phyloP scores from a whole-genome alignment of 2,888 invertebrate species.

The Phanerotoma sp. region DNA sequence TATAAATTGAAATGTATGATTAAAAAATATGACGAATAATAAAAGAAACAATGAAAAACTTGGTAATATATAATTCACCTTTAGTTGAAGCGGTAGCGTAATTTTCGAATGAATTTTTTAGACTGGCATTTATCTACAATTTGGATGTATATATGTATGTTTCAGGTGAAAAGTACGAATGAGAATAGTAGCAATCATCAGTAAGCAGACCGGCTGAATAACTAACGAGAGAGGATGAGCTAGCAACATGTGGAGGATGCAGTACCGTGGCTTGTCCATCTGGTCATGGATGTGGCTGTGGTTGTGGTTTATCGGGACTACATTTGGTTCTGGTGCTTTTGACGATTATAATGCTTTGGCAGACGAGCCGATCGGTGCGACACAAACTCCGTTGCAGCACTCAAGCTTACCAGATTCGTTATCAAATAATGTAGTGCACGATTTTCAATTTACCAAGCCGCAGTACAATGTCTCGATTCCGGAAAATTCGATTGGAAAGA shows the following conservation, averaged over 20 bases:
- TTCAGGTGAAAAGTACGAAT: constrained; percentile 33
- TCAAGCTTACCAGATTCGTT: constrained; percentile 27
- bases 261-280: constrained; percentile 50
- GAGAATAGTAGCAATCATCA: constrained; percentile 7
- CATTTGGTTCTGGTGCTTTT: constrained; percentile 44
- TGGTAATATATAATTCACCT: no score
- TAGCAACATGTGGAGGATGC: constrained; percentile 54
- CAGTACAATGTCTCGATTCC: constrained; percentile 87
- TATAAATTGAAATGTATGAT: no score
- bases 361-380: constrained; percentile 20
- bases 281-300: constrained; percentile 55
- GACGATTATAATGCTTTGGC: constrained; percentile 24
- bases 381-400: constrained; percentile 23
- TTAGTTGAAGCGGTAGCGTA: no score
- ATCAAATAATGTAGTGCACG: constrained; percentile 32
- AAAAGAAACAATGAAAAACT: no score
- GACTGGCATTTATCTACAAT: not conserved
- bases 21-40: no score
- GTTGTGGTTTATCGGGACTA: constrained; percentile 52
- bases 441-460: constrained; percentile 71
- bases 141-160: constrained; percentile 20
- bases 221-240: constrained; percentile 47
- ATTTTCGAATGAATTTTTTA: not conserved
- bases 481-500: constrained; percentile 90
- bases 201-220: constrained; percentile 3